Evolutionary conservation across 2,797 vertebrate species (phyloP).

Genomic region (Gephyroberyx darwinii): DNA sequence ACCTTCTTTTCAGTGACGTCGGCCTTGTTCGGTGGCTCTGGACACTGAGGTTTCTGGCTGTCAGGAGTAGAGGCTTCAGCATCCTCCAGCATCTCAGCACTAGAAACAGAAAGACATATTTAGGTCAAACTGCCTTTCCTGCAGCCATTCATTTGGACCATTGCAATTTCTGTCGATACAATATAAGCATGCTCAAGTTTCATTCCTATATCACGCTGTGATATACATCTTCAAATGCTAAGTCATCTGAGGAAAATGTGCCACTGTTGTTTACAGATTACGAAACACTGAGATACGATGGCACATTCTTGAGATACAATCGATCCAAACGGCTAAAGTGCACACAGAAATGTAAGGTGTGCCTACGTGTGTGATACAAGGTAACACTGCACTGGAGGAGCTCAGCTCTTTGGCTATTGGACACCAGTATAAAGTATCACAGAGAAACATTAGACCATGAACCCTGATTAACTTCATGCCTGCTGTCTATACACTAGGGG

Average conservation of each 20-base stretch:
- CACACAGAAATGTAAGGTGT: conserved; percentile 50
- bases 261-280: conserved; percentile 1
- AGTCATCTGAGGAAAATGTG: neutral
- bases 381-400: conserved; percentile 43
- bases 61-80: conserved; percentile 47
- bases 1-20: conserved; percentile 82
- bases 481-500: conserved; percentile 1
- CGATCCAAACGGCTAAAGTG: conserved; percentile 27
- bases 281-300: conserved; percentile 15
- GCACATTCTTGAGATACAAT: conserved; percentile 14
- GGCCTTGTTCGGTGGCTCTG: conserved; percentile 55
- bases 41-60: conserved; percentile 23
- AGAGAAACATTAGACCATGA: conserved; percentile 28
- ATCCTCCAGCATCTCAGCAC: conserved; percentile 51
- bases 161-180: conserved; percentile 2
- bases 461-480: conserved; percentile 15
- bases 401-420: conserved; percentile 15
- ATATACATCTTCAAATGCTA: neutral
- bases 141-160: neutral
- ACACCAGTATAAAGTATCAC: conserved; percentile 41
- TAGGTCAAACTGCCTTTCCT: conserved; percentile 9
- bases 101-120: conserved; percentile 50
- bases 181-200: neutral
- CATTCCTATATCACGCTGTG: neutral
- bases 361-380: conserved; percentile 42